Percentiles rank a stretch among this genome's conserved stretches.
Evolutionary conservation across 2,888 invertebrate genomes (phyloP).

Genomic region (Parnassius mnemosyne): DNA sequence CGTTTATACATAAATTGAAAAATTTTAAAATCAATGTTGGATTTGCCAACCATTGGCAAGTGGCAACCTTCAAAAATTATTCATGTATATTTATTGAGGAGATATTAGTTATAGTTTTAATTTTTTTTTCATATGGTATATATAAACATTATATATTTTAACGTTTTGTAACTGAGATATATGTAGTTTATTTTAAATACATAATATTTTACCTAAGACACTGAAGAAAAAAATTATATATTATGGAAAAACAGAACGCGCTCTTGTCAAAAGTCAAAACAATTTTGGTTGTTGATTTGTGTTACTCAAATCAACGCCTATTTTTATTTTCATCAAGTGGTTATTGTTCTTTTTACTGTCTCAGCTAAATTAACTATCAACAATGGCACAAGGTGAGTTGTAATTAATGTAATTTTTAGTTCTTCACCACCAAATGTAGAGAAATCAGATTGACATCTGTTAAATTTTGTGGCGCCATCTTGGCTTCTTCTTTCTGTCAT

Average conservation of each 20-base stretch:
- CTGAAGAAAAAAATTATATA: neutral
- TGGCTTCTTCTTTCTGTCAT: conserved; percentile 39
- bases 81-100: too few species aligned
- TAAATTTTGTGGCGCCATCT: conserved; percentile 65
- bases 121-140: too few species aligned
- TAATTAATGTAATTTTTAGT: conserved; percentile 28
- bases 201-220: neutral
- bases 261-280: conserved; percentile 17
- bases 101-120: too few species aligned
- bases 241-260: conserved; percentile 20
- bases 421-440: conserved; percentile 37
- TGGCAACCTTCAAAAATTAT: too few species aligned
- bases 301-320: conserved; percentile 35
- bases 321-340: conserved; percentile 9
- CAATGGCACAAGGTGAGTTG: conserved; percentile 66
- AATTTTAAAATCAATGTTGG: too few species aligned
- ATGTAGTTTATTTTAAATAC: too few species aligned
- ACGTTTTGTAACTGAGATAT: too few species aligned
- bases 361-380: conserved; percentile 11
- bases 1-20: too few species aligned
- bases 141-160: too few species aligned
- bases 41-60: too few species aligned
- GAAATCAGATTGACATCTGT: conserved; percentile 59
- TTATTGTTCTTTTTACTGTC: neutral
- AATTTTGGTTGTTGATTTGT: conserved; percentile 21